These are phyloP conservation scores for Tortricodes alternella DNA, from an alignment of 2,888 invertebrate species.

Conservation along the genomic window DNA sequence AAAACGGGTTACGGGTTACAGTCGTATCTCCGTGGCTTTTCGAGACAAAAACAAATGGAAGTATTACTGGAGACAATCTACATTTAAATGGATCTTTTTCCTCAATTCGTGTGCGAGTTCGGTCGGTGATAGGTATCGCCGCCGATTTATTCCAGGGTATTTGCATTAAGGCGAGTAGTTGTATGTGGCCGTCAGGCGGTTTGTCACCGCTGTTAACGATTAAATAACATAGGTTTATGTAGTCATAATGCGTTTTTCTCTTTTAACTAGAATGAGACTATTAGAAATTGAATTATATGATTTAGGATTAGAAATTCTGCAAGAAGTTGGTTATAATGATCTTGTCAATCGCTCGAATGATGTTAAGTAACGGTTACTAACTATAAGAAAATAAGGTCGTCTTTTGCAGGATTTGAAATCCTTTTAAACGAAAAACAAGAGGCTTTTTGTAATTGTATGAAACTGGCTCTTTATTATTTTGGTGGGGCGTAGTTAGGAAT, in stretches of 20 bases:
- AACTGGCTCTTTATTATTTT: conserved; percentile 5
- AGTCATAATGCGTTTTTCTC: neutral
- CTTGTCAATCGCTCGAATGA: too few species aligned
- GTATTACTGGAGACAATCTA: conserved; percentile 80
- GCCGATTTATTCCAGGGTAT: conserved; percentile 75
- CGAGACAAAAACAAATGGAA: conserved; percentile 81
- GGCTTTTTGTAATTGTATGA: neutral
- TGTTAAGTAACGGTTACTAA: too few species aligned
- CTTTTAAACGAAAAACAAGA: neutral
- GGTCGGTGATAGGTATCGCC: conserved; percentile 78
- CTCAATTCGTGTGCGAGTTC: conserved; percentile 76
- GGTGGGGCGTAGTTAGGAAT: conserved; percentile 22
- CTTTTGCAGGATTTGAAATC: too few species aligned
- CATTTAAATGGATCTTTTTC: conserved; percentile 82
- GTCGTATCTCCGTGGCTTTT: conserved; percentile 68
- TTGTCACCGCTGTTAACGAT: conserved; percentile 9
- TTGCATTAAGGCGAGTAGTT: conserved; percentile 58
- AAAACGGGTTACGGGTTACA: conserved; percentile 60
- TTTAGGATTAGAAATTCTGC: too few species aligned
- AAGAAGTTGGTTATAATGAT: too few species aligned
- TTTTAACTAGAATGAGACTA: too few species aligned
- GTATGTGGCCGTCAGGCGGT: conserved; percentile 5
- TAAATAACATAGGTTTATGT: neutral
- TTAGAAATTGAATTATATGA: too few species aligned
- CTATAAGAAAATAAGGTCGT: too few species aligned